Evolutionary conservation across 2,888 invertebrate species (phyloP).

Genomic region (Atrina japonica): DNA sequence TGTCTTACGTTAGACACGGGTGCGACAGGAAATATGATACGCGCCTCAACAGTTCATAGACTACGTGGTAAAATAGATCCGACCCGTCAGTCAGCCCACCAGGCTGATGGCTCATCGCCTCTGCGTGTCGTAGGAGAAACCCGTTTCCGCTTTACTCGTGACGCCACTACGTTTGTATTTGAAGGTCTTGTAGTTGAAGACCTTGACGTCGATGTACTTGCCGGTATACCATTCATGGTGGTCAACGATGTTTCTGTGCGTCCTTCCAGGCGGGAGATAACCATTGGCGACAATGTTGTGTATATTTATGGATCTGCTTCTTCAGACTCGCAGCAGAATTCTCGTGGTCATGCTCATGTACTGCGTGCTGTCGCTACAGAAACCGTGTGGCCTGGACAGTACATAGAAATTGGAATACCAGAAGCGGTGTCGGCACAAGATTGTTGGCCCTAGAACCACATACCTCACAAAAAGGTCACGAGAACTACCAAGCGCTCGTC

Average conservation of each 20-base stretch:
- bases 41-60: neutral
- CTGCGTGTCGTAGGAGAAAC: slow-evolving; percentile 27
- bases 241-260: slow-evolving; percentile 54
- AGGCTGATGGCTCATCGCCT: slow-evolving; percentile 25
- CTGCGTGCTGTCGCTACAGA: too few relatives aligned
- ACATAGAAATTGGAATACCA: slow-evolving; percentile 39
- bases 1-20: slow-evolving; percentile 20
- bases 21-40: slow-evolving; percentile 42
- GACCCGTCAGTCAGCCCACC: slow-evolving; percentile 16
- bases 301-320: slow-evolving; percentile 18
- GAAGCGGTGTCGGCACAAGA: slow-evolving; percentile 17
- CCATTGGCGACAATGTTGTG: slow-evolving; percentile 24
- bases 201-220: slow-evolving; percentile 51
- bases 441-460: slow-evolving; percentile 36
- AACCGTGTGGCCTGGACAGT: slow-evolving; percentile 47
- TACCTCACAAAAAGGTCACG: slow-evolving; percentile 18
- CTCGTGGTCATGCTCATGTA: slow-evolving; percentile 31
- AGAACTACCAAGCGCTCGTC: slow-evolving; percentile 37
- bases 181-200: slow-evolving; percentile 48
- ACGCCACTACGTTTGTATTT: slow-evolving; percentile 8
- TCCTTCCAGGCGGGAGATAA: slow-evolving; percentile 44
- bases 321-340: neutral
- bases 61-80: slow-evolving; percentile 1
- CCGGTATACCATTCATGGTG: slow-evolving; percentile 56
- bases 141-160: slow-evolving; percentile 5